Conservation (phyloP, 2,797 vertebrate genomes). For the Neosilurus mollespiculum region DNA sequence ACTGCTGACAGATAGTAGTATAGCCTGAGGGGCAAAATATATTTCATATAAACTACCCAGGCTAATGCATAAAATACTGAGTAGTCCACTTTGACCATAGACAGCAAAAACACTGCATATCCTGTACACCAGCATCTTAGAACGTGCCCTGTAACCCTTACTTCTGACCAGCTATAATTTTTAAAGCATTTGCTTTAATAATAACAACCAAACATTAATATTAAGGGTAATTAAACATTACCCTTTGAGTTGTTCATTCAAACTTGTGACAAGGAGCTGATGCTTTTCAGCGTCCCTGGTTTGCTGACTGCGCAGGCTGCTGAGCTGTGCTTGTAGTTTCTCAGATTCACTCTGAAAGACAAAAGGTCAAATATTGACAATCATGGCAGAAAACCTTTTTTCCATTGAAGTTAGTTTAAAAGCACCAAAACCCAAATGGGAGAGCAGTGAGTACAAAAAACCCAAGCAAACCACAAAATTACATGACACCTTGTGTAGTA, state of each 20-base stretch:
- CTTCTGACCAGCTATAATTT: not conserved
- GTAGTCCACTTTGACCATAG: not conserved
- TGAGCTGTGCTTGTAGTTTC: constrained; percentile 80
- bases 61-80: not conserved
- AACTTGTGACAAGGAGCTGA: constrained; percentile 75
- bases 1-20: not conserved
- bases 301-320: constrained; percentile 77
- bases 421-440: constrained; percentile 1
- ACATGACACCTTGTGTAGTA: constrained; percentile 73
- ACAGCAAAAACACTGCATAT: not conserved
- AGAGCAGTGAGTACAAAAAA: constrained; percentile 60
- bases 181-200: not conserved
- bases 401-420: not conserved
- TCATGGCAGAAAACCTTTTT: not conserved
- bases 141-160: not conserved
- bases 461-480: constrained; percentile 67
- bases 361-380: not conserved
- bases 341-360: constrained; percentile 80
- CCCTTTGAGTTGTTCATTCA: constrained; percentile 87
- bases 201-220: too few species aligned
- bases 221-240: constrained; percentile 48
- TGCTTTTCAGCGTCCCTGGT: constrained; percentile 82
- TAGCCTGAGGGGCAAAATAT: not conserved
- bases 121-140: not conserved
- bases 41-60: not conserved